Evolutionary conservation across 2,113 vertebrate species (phyloP).

Genomic region (Odontophorus gujanensis): DNA sequence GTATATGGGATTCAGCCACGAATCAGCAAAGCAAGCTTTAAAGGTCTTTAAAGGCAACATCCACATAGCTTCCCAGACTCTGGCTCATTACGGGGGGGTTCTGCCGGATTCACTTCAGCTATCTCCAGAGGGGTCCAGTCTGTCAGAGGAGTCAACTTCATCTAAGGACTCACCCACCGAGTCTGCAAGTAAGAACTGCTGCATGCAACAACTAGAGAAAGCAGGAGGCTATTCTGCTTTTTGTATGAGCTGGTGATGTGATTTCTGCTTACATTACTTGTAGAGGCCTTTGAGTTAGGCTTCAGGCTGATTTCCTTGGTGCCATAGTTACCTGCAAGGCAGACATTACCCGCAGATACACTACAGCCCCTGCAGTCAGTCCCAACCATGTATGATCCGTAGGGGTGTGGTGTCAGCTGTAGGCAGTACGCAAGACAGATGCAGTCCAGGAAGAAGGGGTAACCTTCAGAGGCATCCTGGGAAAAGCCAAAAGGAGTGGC

Average conservation of each 20-base stretch:
- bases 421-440: rapidly evolving
- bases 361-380: neutral
- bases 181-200: conserved; percentile 74
- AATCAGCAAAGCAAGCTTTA: conserved; percentile 78
- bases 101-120: conserved; percentile 79
- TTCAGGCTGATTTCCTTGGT: neutral
- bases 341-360: too few relatives aligned
- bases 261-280: neutral
- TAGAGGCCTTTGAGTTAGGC: neutral
- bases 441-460: neutral
- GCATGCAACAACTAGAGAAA: too few relatives aligned
- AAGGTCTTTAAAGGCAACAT: conserved; percentile 83
- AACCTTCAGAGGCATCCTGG: neutral
- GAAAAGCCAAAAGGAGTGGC: neutral
- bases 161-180: conserved; percentile 69
- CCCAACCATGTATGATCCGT: rapidly evolving
- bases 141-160: conserved; percentile 80
- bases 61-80: conserved; percentile 85
- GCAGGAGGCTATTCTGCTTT: neutral
- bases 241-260: rapidly evolving
- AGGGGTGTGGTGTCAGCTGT: rapidly evolving
- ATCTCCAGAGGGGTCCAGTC: conserved; percentile 58
- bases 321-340: neutral
- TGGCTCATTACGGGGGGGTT: conserved; percentile 83
- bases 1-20: conserved; percentile 86